A percentile compares a stretch with the other conserved stretches of the same genome.
Evolutionary conservation across 2,113 vertebrate genomes (phyloP).

Genomic region (Monopterus albus): DNA sequence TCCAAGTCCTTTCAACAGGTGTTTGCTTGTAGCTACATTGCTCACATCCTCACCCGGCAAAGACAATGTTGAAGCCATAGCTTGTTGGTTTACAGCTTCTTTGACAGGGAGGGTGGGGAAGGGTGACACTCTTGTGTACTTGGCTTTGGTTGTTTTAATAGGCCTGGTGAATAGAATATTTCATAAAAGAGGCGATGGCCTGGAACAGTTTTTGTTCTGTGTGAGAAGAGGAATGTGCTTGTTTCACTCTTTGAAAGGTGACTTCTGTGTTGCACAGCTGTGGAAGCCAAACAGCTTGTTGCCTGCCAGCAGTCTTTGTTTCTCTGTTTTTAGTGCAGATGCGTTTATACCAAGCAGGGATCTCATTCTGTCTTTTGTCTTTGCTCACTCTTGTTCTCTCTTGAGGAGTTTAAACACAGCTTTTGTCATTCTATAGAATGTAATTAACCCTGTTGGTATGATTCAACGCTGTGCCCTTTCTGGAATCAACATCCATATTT

Average conservation of each 20-base stretch:
- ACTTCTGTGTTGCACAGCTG: constrained; percentile 65
- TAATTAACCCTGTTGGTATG: constrained; percentile 35
- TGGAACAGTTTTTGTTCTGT: constrained; percentile 80
- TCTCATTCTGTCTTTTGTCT: constrained; percentile 55
- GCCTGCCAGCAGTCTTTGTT: constrained; percentile 80
- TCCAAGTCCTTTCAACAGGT: constrained; percentile 79
- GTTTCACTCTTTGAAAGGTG: constrained; percentile 77
- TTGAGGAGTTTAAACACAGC: constrained; percentile 28
- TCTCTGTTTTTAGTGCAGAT: constrained; percentile 64
- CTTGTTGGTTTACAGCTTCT: constrained; percentile 57
- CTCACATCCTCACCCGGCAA: constrained; percentile 64
- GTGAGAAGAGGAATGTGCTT: constrained; percentile 76
- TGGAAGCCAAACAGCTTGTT: constrained; percentile 70
- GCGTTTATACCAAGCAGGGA: constrained; percentile 46
- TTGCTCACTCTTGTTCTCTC: constrained; percentile 18
- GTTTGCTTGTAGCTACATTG: constrained; percentile 75
- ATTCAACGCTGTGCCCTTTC: constrained; percentile 11
- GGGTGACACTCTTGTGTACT: constrained; percentile 65
- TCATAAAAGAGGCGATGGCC: constrained; percentile 79
- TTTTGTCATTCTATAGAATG: constrained; percentile 38
- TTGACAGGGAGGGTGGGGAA: constrained; percentile 62
- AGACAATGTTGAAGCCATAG: constrained; percentile 57
- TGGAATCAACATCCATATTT: no score
- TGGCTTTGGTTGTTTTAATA: constrained; percentile 77
- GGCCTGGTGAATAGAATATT: constrained; percentile 75